A percentile compares a stretch with the other conserved stretches of the same genome.
Conservation (phyloP, 2,113 vertebrate genomes). For the Chlorodrepanis virens region DNA sequence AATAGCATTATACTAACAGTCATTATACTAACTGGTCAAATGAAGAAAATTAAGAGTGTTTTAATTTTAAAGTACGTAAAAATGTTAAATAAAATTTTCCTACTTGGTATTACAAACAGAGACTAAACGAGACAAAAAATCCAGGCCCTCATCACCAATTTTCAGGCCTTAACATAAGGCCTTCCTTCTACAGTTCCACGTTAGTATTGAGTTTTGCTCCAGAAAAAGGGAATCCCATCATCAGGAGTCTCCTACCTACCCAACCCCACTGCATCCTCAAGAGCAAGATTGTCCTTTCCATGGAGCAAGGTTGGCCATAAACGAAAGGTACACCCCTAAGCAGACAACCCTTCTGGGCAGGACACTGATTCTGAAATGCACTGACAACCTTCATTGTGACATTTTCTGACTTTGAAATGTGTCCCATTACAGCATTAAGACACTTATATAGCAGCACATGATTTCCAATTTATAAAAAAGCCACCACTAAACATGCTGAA, state of each 20-base stretch:
- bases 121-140: neutral
- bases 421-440: neutral
- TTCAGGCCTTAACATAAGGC: neutral
- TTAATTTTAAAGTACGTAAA: neutral
- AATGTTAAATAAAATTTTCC: neutral
- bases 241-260: neutral
- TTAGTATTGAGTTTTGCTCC: neutral
- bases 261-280: neutral
- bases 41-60: neutral
- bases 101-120: neutral
- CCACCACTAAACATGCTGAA: neutral
- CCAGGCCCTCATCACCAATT: neutral
- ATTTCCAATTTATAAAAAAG: neutral
- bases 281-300: neutral
- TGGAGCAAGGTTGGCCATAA: accelerated
- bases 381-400: neutral
- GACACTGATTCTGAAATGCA: neutral
- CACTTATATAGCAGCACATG: neutral
- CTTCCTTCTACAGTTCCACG: neutral
- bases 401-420: neutral
- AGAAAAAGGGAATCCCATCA: neutral
- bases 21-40: neutral
- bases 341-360: neutral
- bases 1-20: neutral
- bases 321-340: neutral